Evolutionary conservation across 2,888 invertebrate species (phyloP), one percentile per base, ranked within the genome.

Genomic region (Xanthorhoe designata): DNA sequence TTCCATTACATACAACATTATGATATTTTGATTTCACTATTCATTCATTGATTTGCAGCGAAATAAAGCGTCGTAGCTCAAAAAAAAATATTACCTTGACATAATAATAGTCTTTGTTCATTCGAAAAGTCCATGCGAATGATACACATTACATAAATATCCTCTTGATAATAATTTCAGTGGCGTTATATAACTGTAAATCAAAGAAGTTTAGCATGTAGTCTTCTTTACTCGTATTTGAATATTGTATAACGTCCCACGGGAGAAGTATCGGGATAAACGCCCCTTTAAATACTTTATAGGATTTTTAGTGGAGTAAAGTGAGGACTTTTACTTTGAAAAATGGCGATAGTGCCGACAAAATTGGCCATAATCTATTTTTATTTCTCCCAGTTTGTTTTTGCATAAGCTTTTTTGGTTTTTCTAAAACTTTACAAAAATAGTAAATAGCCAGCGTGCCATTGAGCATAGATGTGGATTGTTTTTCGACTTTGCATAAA

Each of bases 161-260:
- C n/a, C n/a, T n/a, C n/a, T n/a, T n/a, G n/a, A n/a, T n/a, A n/a
- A n/a, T n/a, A n/a, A n/a, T n/a, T n/a, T n/a, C n/a, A n/a, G n/a
- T n/a, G n/a, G n/a, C n/a, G n/a, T n/a, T 24, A 3, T 24, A 1
- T 38, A 42, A 13, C 2, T 2, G 13, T 13, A 42, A 10, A 13
- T 13, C 38, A 42, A 42, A 42, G 0, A 35, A 10, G 35, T 35
- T 35, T 0, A 53, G 77, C 82, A 78, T 82, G 78, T 75, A 84
- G 73, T 74, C 78, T 72, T 75, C 84, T 82, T 85, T 84, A 86
- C 78, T 74, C 70, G 70, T 71, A 74, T 83, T 86, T 91, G 89
- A 89, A 91, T 89, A 88, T 87, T 88, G 82, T 84, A 90, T 89
- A 87, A 86, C 82, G 85, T 77, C 88, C 87, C 86, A 75, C 79